These are phyloP conservation scores for Mola mola DNA, from an alignment of 2,113 vertebrate species.

Conservation along the genomic window DNA sequence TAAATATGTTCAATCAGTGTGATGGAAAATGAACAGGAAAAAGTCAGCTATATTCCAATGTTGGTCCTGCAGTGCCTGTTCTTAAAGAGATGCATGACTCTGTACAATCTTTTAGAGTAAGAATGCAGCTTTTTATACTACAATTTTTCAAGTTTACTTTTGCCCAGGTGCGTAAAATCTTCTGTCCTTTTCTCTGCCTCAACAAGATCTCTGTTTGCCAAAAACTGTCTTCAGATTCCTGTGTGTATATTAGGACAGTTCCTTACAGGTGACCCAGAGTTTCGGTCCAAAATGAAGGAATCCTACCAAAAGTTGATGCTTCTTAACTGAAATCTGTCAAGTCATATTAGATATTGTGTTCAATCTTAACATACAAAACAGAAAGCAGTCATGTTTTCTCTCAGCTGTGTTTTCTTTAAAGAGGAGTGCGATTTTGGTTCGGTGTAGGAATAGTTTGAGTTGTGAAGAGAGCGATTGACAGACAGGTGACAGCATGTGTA, in stretches of 20 bases:
- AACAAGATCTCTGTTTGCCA: too few species aligned
- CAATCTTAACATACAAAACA: too few species aligned
- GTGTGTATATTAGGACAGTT: too few species aligned
- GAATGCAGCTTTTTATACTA: too few species aligned
- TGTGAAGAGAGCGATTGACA: conserved; percentile 5
- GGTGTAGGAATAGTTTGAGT: neutral
- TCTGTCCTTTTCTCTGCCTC: too few species aligned
- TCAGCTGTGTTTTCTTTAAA: neutral
- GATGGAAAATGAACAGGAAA: neutral
- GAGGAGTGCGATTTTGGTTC: neutral
- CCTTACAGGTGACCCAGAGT: too few species aligned
- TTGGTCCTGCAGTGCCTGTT: neutral
- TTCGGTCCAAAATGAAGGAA: too few species aligned
- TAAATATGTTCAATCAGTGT: too few species aligned
- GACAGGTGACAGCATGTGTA: conserved; percentile 3
- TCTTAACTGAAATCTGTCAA: neutral
- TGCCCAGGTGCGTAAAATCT: too few species aligned
- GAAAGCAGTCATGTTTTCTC: too few species aligned
- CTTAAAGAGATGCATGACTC: neutral
- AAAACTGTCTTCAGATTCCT: too few species aligned
- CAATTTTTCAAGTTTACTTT: too few species aligned
- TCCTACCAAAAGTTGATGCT: neutral
- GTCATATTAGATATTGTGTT: neutral
- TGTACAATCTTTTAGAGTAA: neutral
- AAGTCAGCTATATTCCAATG: neutral